Base-by-base conservation (phyloP, 2,888 invertebrate species). In the Mongoloraphidia duomilia region DNA sequence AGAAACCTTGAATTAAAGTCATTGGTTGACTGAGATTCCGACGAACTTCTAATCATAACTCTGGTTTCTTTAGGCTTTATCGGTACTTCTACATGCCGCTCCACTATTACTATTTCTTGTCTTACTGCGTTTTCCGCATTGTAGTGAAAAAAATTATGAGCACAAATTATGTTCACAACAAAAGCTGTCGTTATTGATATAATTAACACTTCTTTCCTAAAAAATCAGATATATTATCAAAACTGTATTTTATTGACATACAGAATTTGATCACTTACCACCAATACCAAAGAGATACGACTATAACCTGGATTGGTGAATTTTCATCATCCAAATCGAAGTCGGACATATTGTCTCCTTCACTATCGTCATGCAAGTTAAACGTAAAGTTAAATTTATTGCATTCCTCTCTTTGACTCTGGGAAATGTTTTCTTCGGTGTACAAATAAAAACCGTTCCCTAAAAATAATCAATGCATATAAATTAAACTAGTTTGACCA, bases 371-470 rank as follows among this genome's bases (percentile, higher is more conserved):
- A 4, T 3, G 17, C 26, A 6, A 5, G 3, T 26, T 2, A 4
- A 26, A 26, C 1, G 26, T 26, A 49, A 44, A 12, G 53, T 50
- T 38, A 41, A 58, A 52, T 42, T 60, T 52, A 41, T 69, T 64
- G 41, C 67, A 69, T 53, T 67, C 58, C 3, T 68, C 70, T 53
- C 70, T 70, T 9, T 71, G 64, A 0, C 70, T 67, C 56, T 68
- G 65, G 56, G 71, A 74, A 60, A 70, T 67, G 1, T 74, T 73
- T 45, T 74, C 68, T 56, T 72, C 70, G 0, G 78, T 74, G 63
- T 79, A 88, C 1, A 89, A 72, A 65, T 82, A 89, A 67, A 80
- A 88, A 9, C 89, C 89, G 65, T 85, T 82, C 2, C 77, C 82
- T 82, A 62, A 11, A 59, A 52, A 56, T 26, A 6, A 26, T 26